phyloP scores from a whole-genome alignment of 2,797 vertebrate species.

The Oreochromis grahami region DNA sequence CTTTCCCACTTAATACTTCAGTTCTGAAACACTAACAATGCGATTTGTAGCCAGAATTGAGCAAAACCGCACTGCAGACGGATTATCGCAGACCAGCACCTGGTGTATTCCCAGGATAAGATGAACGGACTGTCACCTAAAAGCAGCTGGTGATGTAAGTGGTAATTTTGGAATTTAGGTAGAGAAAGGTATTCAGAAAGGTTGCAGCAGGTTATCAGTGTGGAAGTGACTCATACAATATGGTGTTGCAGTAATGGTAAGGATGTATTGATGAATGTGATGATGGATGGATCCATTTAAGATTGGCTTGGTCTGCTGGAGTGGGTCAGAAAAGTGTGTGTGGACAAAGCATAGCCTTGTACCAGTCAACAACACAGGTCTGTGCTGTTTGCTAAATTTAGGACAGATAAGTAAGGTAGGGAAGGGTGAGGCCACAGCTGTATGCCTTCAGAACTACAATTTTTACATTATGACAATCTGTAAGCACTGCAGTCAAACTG shows the following conservation, averaged over 20 bases:
- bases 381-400: background rate
- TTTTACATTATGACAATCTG: background rate
- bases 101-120: background rate
- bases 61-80: background rate
- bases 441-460: background rate
- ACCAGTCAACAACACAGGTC: background rate
- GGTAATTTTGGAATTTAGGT: background rate
- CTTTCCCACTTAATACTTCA: background rate
- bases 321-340: background rate
- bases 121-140: background rate
- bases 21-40: background rate
- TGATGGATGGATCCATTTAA: background rate
- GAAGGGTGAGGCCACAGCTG: background rate
- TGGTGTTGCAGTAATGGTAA: background rate
- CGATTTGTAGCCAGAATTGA: background rate
- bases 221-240: background rate
- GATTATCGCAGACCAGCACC: background rate
- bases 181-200: background rate
- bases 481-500: background rate
- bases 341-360: background rate
- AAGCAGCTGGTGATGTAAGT: background rate
- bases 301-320: background rate
- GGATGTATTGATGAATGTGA: background rate
- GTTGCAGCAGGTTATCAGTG: background rate
- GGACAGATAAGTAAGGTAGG: background rate